These are phyloP conservation scores for Microcebus murinus DNA, from an alignment of 2,113 vertebrate species.

Conservation along the genomic window DNA sequence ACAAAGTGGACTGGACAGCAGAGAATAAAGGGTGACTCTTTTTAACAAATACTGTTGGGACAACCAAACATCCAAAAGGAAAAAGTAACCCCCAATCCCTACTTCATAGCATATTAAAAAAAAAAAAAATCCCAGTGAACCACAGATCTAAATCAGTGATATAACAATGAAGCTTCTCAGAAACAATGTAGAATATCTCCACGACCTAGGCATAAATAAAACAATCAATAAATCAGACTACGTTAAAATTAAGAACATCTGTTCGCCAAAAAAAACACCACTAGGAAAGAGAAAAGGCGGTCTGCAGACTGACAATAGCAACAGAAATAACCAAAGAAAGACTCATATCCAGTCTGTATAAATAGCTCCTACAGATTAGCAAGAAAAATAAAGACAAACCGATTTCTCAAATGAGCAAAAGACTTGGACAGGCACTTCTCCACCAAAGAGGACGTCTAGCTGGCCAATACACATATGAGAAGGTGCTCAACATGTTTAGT, in stretches of 20 bases:
- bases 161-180: not conserved
- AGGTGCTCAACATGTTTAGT: not conserved
- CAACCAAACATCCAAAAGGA: not conserved
- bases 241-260: slow-evolving; percentile 25
- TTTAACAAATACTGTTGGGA: no score
- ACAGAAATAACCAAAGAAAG: not conserved
- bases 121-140: not conserved
- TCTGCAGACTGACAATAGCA: not conserved
- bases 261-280: not conserved
- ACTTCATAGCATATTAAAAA: not conserved
- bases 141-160: not conserved
- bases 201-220: not conserved
- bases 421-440: not conserved
- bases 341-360: not conserved
- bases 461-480: fast-evolving
- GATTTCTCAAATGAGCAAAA: not conserved
- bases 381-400: not conserved
- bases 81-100: not conserved
- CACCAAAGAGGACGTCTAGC: no score
- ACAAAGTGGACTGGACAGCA: fast-evolving
- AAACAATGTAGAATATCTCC: not conserved
- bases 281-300: not conserved
- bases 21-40: not conserved
- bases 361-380: not conserved
- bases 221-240: not conserved